Evolutionary conservation across 2,797 vertebrate genomes (phyloP).

Genomic region (Danionella dracula): DNA sequence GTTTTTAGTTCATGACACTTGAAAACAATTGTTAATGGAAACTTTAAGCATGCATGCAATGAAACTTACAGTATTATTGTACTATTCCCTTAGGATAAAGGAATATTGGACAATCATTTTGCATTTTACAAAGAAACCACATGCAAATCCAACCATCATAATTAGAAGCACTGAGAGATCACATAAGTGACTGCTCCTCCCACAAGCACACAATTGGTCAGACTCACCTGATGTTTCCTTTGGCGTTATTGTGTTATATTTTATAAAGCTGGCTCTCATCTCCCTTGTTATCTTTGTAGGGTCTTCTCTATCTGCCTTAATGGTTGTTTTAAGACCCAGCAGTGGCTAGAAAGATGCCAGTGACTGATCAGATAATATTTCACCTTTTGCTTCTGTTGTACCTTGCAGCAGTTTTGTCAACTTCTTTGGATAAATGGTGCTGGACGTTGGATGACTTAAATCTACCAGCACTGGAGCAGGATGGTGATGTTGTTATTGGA

Average conservation of each 20-base stretch:
- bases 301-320: conserved; percentile 1
- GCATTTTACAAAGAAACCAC: too few species aligned
- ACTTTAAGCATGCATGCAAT: too few species aligned
- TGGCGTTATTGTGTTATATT: neutral
- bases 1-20: too few species aligned
- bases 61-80: too few species aligned
- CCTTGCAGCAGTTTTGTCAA: neutral
- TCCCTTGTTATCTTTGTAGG: neutral
- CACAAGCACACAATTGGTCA: conserved; percentile 29
- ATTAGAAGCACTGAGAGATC: too few species aligned
- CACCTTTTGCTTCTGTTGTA: neutral
- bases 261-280: conserved; percentile 10
- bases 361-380: conserved; percentile 6
- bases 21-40: too few species aligned
- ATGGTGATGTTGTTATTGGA: conserved; percentile 65
- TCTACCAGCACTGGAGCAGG: conserved; percentile 44
- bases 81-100: too few species aligned
- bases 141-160: too few species aligned
- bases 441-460: conserved; percentile 44
- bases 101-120: too few species aligned
- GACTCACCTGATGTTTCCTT: neutral
- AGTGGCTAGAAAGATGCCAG: conserved; percentile 24
- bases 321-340: conserved; percentile 14
- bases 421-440: conserved; percentile 40
- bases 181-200: neutral